Base-by-base conservation (phyloP, 2,888 invertebrate genomes). In the Dioctria linearis region DNA sequence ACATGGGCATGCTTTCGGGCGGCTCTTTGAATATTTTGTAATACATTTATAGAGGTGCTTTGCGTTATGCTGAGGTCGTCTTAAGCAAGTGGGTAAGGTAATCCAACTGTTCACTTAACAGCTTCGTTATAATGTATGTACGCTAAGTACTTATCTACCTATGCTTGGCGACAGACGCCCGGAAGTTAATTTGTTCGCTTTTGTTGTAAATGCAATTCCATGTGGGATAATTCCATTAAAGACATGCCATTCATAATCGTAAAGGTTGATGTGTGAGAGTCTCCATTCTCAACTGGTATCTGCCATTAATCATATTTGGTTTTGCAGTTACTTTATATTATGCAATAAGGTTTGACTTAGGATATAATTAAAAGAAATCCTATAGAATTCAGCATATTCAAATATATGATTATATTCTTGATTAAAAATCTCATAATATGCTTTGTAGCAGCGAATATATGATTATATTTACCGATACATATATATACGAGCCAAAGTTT, bases 21-120 rank as follows among this genome's bases (percentile, higher is more conserved):
- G 61, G 42, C 61, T 25, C 43, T 59, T 75, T 75, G 59, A 59
- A 5, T 46, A 40, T 11, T 25, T 57, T 51, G 13, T 11, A 59
- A 13, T 5, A 59, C 37, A 37, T 25, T 42, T 57, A 57, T 25
- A 67, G 46, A 42, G n/a, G 54, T 49, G 11, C 49, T 25, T 3
- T 51, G 9, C 37, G 11, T 6, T 37, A 5, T 37, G 8, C 46
- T 49, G 51, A 59, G 54, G 13, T 71, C 25, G 25, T 25, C 69
- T 37, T 69, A 46, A 54, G 54, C 40, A 42, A 67, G 13, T 40
- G 71, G 71, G 13, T 51, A 42, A 9, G 11, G 43, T 43, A 75
- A 61, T 75, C 59, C 61, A 75, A 75, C 61, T 75, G 75, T 59
- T 75, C 59, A 75, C n/a, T 75, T 75, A 75, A 61, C 75, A 59